Percentiles rank a stretch among this genome's conserved stretches.
These are phyloP conservation scores for Rhamnusium bicolor DNA, from an alignment of 2,888 invertebrate species.

Conservation along the genomic window DNA sequence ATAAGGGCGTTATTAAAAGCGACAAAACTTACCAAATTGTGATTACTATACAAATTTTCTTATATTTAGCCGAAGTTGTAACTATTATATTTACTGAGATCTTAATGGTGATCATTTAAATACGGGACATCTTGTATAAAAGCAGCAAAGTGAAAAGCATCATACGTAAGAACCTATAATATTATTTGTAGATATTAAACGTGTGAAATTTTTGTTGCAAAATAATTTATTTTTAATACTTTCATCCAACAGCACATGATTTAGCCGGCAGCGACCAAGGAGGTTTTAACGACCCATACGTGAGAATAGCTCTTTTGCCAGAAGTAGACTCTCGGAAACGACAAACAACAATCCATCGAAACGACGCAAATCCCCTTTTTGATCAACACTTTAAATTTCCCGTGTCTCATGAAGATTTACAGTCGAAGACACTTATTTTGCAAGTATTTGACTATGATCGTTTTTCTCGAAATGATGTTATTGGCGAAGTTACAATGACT, in stretches of 20 bases:
- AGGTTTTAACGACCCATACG: constrained; percentile 93
- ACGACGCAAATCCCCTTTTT: constrained; percentile 89
- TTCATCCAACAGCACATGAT: constrained; percentile 80
- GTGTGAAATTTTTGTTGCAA: background rate
- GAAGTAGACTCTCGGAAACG: constrained; percentile 89
- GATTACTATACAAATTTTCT: no score
- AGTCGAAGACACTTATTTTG: constrained; percentile 83
- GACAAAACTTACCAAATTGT: no score
- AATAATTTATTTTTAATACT: background rate
- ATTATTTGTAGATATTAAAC: background rate
- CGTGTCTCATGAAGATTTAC: constrained; percentile 89
- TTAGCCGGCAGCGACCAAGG: constrained; percentile 88
- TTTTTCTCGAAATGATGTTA: constrained; percentile 90
- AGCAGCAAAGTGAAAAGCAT: no score
- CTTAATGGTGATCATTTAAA: no score
- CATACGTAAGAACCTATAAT: no score
- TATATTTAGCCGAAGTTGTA: no score
- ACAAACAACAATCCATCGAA: constrained; percentile 88
- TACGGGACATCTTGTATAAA: no score
- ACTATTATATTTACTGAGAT: no score
- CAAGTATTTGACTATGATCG: constrained; percentile 82
- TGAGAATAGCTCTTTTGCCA: constrained; percentile 84
- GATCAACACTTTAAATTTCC: constrained; percentile 95
- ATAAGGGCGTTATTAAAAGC: no score
- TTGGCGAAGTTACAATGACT: constrained; percentile 81